phyloP scores from a whole-genome alignment of 2,888 invertebrate genomes.

The Osedax frankpressi region DNA sequence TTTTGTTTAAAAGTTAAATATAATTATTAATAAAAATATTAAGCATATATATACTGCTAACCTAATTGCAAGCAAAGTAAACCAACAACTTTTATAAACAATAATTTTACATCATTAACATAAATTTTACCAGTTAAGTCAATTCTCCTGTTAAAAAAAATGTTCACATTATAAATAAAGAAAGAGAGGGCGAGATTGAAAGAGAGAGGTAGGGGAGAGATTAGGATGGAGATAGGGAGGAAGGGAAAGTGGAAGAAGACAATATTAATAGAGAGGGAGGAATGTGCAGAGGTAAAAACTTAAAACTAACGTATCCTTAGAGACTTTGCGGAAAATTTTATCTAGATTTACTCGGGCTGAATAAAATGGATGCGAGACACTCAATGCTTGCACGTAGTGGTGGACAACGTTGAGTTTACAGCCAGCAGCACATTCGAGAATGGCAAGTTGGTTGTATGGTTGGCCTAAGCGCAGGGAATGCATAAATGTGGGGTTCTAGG shows the following conservation, averaged over 20 bases:
- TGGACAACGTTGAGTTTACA: constrained; percentile 68
- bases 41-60: not conserved
- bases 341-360: constrained; percentile 68
- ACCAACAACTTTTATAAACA: not conserved
- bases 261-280: not conserved
- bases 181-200: not conserved
- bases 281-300: not conserved
- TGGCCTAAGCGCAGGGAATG: constrained; percentile 53
- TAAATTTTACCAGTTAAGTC: not conserved
- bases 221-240: not conserved
- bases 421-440: constrained; percentile 67
- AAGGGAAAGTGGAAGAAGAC: not conserved
- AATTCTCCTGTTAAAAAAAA: not conserved
- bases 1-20: not conserved
- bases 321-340: constrained; percentile 54
- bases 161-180: no score
- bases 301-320: constrained; percentile 41
- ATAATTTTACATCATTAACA: not conserved
- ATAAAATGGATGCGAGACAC: constrained; percentile 72
- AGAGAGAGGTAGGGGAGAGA: not conserved
- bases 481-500: not conserved
- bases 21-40: not conserved
- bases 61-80: not conserved
- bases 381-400: constrained; percentile 70
- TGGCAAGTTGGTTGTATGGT: constrained; percentile 73